phyloP scores from a whole-genome alignment of 2,113 vertebrate genomes.

The Pagrus major region DNA sequence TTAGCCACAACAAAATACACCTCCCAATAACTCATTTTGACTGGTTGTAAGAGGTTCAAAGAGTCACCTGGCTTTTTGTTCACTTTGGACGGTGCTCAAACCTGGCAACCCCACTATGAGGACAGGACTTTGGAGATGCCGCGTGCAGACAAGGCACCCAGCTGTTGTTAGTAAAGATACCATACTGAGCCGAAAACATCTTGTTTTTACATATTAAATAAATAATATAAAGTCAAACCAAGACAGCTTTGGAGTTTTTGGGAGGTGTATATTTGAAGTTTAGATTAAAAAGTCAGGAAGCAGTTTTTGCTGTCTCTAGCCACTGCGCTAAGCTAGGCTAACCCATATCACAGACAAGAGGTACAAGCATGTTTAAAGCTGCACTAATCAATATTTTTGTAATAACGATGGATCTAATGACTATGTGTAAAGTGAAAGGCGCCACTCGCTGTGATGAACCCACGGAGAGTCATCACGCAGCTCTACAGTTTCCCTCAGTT shows the following conservation, averaged over 20 bases:
- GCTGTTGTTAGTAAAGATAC: background rate
- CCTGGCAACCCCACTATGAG: slow-evolving; percentile 10
- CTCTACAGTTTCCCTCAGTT: background rate
- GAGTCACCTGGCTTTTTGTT: background rate
- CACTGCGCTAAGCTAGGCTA: background rate
- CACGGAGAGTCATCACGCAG: background rate
- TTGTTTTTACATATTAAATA: background rate
- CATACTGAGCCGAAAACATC: background rate
- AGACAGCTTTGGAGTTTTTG: background rate
- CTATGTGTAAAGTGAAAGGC: background rate
- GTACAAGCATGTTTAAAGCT: background rate
- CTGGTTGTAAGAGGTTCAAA: background rate
- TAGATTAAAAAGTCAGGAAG: background rate
- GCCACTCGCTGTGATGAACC: background rate
- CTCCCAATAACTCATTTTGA: background rate
- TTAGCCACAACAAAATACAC: background rate
- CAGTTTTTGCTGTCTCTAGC: background rate
- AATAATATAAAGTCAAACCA: background rate
- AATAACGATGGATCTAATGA: background rate
- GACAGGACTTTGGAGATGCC: background rate
- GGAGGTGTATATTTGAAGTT: background rate
- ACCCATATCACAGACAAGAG: background rate
- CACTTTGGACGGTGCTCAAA: slow-evolving; percentile 18
- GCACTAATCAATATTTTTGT: background rate
- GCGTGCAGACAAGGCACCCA: background rate